A percentile compares a stretch with the other conserved stretches of the same genome.
Conservation (phyloP, 2,888 invertebrate genomes). For the Leucoptera coffeella region DNA sequence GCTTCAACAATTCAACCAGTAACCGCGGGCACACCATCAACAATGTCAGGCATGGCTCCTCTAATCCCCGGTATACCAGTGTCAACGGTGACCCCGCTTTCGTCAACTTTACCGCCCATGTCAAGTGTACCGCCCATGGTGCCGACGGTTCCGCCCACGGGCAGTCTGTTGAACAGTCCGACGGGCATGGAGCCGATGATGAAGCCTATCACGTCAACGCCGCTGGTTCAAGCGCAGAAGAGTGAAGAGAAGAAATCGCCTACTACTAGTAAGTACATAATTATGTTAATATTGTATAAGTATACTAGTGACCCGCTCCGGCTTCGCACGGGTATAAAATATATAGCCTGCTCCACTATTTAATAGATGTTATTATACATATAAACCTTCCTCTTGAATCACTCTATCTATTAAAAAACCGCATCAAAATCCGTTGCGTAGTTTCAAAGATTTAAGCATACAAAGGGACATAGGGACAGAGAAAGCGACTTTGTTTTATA, state of each 20-base stretch:
- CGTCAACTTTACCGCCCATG: slow-evolving; percentile 10
- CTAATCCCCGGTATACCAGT: neutral
- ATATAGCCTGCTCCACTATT: too few relatives aligned
- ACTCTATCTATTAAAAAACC: too few relatives aligned
- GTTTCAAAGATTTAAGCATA: too few relatives aligned
- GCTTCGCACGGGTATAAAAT: too few relatives aligned
- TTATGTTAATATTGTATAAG: too few relatives aligned
- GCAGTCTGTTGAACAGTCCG: slow-evolving; percentile 14
- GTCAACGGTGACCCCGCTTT: neutral
- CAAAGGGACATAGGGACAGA: too few relatives aligned
- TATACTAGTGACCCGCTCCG: too few relatives aligned
- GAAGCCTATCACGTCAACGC: slow-evolving; percentile 34
- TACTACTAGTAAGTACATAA: too few relatives aligned
- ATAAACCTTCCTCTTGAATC: too few relatives aligned
- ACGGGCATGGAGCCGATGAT: slow-evolving; percentile 3
- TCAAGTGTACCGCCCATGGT: slow-evolving; percentile 10
- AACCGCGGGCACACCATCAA: slow-evolving; percentile 2
- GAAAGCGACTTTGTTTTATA: too few relatives aligned
- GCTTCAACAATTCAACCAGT: neutral
- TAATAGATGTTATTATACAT: too few relatives aligned
- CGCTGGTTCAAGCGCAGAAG: slow-evolving; percentile 22
- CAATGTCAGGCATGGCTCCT: neutral
- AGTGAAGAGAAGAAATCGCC: slow-evolving; percentile 28
- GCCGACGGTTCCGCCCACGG: neutral
- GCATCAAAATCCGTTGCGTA: too few relatives aligned